Conservation (phyloP, 2,888 invertebrate species). For the Spisula solida region DNA sequence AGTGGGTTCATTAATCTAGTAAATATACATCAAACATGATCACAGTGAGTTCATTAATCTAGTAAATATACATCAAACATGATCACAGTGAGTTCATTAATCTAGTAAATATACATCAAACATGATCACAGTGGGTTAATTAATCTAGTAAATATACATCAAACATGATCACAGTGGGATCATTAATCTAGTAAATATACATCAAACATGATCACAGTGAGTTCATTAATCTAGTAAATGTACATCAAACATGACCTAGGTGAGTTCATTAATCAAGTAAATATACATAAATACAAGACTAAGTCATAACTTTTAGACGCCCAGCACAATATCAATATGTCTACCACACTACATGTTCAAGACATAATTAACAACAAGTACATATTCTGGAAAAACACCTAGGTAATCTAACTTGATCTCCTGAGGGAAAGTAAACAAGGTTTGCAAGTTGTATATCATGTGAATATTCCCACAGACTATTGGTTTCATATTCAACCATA, state of each 20-base stretch:
- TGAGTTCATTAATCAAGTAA: slow-evolving; percentile 94
- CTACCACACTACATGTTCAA: no score
- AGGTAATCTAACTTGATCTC: no score
- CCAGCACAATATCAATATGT: no score
- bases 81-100: slow-evolving; percentile 97
- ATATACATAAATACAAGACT: slow-evolving; percentile 92
- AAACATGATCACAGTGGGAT: slow-evolving; percentile 96
- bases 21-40: slow-evolving; percentile 93
- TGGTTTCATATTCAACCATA: no score
- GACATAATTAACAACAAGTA: no score
- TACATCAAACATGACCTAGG: slow-evolving; percentile 94
- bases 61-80: slow-evolving; percentile 91
- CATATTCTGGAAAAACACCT: no score
- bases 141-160: slow-evolving; percentile 92
- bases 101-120: slow-evolving; percentile 92
- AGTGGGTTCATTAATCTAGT: slow-evolving; percentile 95
- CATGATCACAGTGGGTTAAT: slow-evolving; percentile 96
- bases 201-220: slow-evolving; percentile 96
- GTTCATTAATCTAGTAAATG: slow-evolving; percentile 92
- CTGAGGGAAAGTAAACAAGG: no score
- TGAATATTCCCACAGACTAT: no score
- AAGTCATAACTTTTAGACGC: no score
- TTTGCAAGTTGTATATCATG: no score
- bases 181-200: slow-evolving; percentile 91
- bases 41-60: slow-evolving; percentile 96